Conservation (phyloP, 1,140 invertebrate genomes). For the Dendrolimus kikuchii region DNA sequence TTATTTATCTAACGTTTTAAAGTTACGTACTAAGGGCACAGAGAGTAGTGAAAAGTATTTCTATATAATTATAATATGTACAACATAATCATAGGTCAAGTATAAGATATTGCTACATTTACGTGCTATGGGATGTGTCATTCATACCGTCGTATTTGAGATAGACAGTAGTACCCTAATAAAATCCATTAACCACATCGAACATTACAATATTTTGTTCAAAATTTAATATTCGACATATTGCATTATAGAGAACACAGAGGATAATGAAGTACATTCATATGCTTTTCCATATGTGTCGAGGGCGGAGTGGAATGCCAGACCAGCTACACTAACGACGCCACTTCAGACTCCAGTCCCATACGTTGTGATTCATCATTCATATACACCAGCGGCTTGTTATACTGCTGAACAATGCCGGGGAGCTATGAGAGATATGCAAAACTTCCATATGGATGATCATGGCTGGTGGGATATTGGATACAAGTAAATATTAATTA, state of each 20-base stretch:
- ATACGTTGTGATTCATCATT: constrained; percentile 86
- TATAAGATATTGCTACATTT: too few relatives aligned
- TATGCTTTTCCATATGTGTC: constrained; percentile 67
- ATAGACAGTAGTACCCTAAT: too few relatives aligned
- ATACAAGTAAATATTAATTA: constrained; percentile 66
- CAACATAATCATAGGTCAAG: too few relatives aligned
- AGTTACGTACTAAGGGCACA: too few relatives aligned
- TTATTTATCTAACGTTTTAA: too few relatives aligned
- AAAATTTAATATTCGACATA: background rate
- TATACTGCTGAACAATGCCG: constrained; percentile 64
- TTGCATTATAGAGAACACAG: constrained; percentile 9
- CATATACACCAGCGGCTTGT: constrained; percentile 76
- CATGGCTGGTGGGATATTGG: constrained; percentile 81
- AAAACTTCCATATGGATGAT: constrained; percentile 73
- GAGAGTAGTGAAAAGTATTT: too few relatives aligned
- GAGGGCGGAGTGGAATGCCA: constrained; percentile 77
- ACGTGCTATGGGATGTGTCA: too few relatives aligned
- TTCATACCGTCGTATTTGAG: too few relatives aligned
- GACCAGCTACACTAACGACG: constrained; percentile 60
- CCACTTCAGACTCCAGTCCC: constrained; percentile 76
- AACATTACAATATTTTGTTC: too few relatives aligned
- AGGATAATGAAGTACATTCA: constrained; percentile 33
- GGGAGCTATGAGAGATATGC: constrained; percentile 72
- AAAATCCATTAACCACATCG: too few relatives aligned
- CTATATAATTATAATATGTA: too few relatives aligned